Evolutionary conservation across 2,797 vertebrate genomes (phyloP).

Genomic region (Allobates femoralis): DNA sequence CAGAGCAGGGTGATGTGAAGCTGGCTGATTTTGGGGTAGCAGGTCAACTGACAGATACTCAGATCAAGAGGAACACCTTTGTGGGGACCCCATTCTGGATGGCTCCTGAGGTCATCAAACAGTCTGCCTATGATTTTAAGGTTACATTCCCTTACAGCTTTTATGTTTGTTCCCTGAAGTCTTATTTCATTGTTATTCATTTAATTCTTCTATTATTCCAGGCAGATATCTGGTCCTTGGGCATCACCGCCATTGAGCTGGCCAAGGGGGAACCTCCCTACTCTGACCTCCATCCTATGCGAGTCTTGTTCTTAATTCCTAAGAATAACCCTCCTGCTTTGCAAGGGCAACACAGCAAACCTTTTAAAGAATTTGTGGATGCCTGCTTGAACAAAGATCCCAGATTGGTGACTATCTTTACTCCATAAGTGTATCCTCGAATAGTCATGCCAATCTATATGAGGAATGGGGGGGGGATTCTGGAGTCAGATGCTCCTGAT

Average conservation of each 20-base stretch:
- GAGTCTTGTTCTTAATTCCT: slow-evolving; percentile 96
- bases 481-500: no score
- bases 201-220: slow-evolving; percentile 66
- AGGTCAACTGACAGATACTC: slow-evolving; percentile 95
- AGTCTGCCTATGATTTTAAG: slow-evolving; percentile 99
- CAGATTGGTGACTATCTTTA: slow-evolving; percentile 86
- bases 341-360: slow-evolving; percentile 96
- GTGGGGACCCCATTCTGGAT: slow-evolving; percentile 99
- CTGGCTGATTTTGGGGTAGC: slow-evolving; percentile 98
- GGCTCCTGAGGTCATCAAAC: slow-evolving; percentile 98
- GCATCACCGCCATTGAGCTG: slow-evolving; percentile 97
- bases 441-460: no score
- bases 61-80: slow-evolving; percentile 98
- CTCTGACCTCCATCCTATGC: slow-evolving; percentile 98
- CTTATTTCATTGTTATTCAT: slow-evolving; percentile 11
- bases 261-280: slow-evolving; percentile 98
- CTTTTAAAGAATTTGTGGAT: slow-evolving; percentile 98
- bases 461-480: no score
- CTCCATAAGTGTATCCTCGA: background rate
- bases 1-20: slow-evolving; percentile 97
- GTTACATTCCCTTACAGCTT: slow-evolving; percentile 71
- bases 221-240: slow-evolving; percentile 99
- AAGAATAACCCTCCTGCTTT: slow-evolving; percentile 97
- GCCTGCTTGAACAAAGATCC: slow-evolving; percentile 99
- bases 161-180: background rate